Conservation (phyloP, 2,888 invertebrate species). For the Philereme transversata region DNA sequence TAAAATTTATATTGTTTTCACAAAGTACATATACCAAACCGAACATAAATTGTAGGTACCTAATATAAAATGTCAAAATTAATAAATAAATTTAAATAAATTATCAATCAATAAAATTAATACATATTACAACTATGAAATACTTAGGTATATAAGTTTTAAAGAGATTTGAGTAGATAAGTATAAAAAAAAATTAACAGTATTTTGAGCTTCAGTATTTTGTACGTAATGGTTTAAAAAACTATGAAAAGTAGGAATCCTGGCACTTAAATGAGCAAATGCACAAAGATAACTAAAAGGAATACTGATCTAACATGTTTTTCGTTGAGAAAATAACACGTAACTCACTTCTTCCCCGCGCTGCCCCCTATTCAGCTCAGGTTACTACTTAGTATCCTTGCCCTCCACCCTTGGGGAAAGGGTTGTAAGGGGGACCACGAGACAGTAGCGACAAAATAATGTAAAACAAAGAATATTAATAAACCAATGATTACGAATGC, state of each 20-base stretch:
- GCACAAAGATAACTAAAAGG: neutral
- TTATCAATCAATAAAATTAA: neutral
- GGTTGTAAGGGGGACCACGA: too few relatives aligned
- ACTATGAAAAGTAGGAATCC: neutral
- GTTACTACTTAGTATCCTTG: too few relatives aligned
- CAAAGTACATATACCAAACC: constrained; percentile 11
- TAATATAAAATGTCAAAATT: neutral
- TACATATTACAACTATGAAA: neutral
- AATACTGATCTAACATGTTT: neutral
- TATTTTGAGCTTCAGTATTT: neutral
- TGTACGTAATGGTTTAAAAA: neutral
- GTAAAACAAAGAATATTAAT: too few relatives aligned
- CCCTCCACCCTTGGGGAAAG: too few relatives aligned
- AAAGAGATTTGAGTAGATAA: neutral
- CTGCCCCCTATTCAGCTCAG: too few relatives aligned
- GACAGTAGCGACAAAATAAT: too few relatives aligned
- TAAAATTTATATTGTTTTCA: constrained; percentile 33
- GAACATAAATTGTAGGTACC: constrained; percentile 7
- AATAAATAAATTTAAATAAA: constrained; percentile 1
- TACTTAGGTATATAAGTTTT: neutral
- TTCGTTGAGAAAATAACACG: too few relatives aligned
- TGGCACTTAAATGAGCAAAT: neutral
- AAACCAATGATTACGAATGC: too few relatives aligned
- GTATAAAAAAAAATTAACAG: neutral
- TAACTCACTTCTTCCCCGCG: too few relatives aligned